Percentiles rank a stretch among this genome's conserved stretches.
These are phyloP conservation scores for Leptopilina drosophilae DNA, from an alignment of 2,888 invertebrate species.

Conservation along the genomic window DNA sequence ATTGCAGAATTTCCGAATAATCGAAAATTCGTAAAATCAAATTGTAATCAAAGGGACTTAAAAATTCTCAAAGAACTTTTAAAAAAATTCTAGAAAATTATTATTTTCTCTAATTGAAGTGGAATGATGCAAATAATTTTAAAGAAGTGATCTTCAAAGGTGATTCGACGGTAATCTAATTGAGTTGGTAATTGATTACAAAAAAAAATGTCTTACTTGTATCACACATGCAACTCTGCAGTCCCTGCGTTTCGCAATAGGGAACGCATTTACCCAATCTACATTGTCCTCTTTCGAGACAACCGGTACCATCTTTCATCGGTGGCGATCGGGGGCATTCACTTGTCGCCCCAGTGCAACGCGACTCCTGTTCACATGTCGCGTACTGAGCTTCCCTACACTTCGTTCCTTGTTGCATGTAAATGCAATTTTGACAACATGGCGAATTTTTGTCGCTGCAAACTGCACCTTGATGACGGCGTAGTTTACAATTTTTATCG, in stretches of 20 bases:
- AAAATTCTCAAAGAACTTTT: too few relatives aligned
- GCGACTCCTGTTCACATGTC: slow-evolving; percentile 94
- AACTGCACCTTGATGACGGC: slow-evolving; percentile 89
- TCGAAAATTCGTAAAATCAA: too few relatives aligned
- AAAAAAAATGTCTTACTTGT: slow-evolving; percentile 81
- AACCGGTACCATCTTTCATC: slow-evolving; percentile 90
- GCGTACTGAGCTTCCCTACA: slow-evolving; percentile 94
- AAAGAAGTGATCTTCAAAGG: too few relatives aligned
- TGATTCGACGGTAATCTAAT: too few relatives aligned
- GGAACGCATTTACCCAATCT: slow-evolving; percentile 94
- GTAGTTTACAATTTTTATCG: slow-evolving; percentile 92
- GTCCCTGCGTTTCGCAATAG: slow-evolving; percentile 94
- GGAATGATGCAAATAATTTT: too few relatives aligned
- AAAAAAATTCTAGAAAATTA: too few relatives aligned
- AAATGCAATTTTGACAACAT: slow-evolving; percentile 95
- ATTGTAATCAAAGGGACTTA: too few relatives aligned
- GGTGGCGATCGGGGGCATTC: slow-evolving; percentile 92
- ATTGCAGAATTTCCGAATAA: too few relatives aligned
- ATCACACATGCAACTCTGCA: slow-evolving; percentile 98
- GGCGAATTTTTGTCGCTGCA: slow-evolving; percentile 98
- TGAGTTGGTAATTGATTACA: too few relatives aligned
- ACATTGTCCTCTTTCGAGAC: slow-evolving; percentile 95
- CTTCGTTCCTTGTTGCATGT: slow-evolving; percentile 88
- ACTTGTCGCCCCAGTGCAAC: slow-evolving; percentile 89
- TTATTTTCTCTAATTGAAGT: too few relatives aligned